Percentiles rank a stretch among this genome's conserved stretches.
phyloP scores from a whole-genome alignment of 2,888 invertebrate species.

The Agrochola macilenta region DNA sequence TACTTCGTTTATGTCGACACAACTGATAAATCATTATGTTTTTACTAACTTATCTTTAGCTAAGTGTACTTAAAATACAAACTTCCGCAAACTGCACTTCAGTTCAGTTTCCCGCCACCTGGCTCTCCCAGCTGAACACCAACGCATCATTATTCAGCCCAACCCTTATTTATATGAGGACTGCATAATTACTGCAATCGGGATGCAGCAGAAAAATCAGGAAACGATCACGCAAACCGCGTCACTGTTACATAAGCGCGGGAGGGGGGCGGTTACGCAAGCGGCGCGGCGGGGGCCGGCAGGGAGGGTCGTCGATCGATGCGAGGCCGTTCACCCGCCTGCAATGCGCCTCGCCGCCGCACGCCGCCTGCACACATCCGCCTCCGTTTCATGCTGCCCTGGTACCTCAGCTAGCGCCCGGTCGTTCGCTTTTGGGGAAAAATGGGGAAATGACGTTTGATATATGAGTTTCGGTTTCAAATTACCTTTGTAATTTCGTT shows the following conservation, averaged over 20 bases:
- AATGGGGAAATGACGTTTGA: slow-evolving; percentile 61
- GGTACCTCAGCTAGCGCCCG: slow-evolving; percentile 74
- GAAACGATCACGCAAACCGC: slow-evolving; percentile 83
- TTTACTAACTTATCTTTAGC: background rate
- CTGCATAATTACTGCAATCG: slow-evolving; percentile 66
- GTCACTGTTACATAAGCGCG: slow-evolving; percentile 87
- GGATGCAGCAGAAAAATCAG: slow-evolving; percentile 74
- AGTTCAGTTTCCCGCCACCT: slow-evolving; percentile 13
- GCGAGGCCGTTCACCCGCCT: slow-evolving; percentile 90
- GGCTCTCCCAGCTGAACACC: background rate
- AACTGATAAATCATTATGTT: background rate
- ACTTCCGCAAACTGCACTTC: slow-evolving; percentile 12
- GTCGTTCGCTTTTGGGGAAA: slow-evolving; percentile 70
- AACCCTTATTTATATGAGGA: slow-evolving; percentile 45
- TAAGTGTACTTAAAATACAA: slow-evolving; percentile 22
- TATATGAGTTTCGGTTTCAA: slow-evolving; percentile 48
- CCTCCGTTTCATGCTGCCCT: slow-evolving; percentile 80
- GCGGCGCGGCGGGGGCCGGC: slow-evolving; percentile 68
- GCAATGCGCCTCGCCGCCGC: slow-evolving; percentile 87
- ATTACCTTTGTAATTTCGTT: slow-evolving; percentile 32
- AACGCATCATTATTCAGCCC: slow-evolving; percentile 14
- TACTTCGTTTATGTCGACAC: background rate
- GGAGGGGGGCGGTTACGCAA: slow-evolving; percentile 83
- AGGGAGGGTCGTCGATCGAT: slow-evolving; percentile 81
- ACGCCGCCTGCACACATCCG: slow-evolving; percentile 77